Percentiles rank a stretch among this genome's conserved stretches.
These are phyloP conservation scores for Ia io DNA, from an alignment of 2,113 vertebrate genomes.

Conservation along the genomic window DNA sequence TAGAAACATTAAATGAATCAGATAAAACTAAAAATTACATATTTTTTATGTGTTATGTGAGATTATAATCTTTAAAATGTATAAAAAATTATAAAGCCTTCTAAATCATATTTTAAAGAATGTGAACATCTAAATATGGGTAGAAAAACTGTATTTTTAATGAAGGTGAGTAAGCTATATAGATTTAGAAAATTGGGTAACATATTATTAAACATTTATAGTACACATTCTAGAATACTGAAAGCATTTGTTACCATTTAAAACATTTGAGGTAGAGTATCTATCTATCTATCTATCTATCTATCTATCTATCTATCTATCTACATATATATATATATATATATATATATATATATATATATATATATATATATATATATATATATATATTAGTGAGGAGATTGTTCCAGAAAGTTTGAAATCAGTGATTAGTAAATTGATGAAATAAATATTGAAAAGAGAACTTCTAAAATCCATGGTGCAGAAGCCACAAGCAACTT, in stretches of 20 bases:
- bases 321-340: no score
- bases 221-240: not conserved
- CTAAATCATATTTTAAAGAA: not conserved
- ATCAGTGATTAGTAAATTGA: not conserved
- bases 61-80: constrained; percentile 14
- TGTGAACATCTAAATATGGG: not conserved
- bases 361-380: no score
- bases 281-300: no score
- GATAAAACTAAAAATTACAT: not conserved
- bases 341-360: no score
- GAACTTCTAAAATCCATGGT: not conserved
- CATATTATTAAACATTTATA: not conserved
- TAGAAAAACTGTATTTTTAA: not conserved
- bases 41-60: not conserved
- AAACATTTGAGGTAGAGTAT: no score
- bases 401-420: not conserved
- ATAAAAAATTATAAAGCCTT: not conserved
- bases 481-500: not conserved
- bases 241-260: not conserved
- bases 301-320: no score
- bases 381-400: not conserved
- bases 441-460: constrained; percentile 10
- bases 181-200: not conserved
- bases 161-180: not conserved
- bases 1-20: not conserved